Evolutionary conservation across 2,888 invertebrate species (phyloP).

Genomic region (Volucella zonaria): DNA sequence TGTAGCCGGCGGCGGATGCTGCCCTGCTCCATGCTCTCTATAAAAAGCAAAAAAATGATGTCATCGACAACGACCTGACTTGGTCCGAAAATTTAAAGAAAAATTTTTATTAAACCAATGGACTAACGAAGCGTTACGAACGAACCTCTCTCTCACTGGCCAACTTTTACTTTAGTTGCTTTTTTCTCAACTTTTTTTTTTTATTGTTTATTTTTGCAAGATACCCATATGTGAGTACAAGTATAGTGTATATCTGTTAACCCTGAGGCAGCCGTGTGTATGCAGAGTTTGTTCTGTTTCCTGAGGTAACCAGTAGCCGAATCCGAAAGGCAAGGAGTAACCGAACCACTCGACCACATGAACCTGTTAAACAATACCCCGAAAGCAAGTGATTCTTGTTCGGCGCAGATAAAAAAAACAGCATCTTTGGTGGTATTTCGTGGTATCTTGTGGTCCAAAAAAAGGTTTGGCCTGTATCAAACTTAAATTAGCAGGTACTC

Average conservation of each 20-base stretch:
- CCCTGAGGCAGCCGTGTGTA: conserved; percentile 49
- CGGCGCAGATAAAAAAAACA: conserved; percentile 36
- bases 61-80: conserved; percentile 52
- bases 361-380: conserved; percentile 67
- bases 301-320: conserved; percentile 64
- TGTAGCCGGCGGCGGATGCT: conserved; percentile 39
- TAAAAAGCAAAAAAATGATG: conserved; percentile 43
- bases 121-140: conserved; percentile 34
- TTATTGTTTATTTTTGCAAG: not conserved
- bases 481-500: conserved; percentile 20
- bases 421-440: conserved; percentile 37
- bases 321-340: conserved; percentile 59
- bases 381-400: conserved; percentile 54
- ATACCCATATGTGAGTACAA: too few relatives aligned
- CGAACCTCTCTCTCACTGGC: conserved; percentile 54
- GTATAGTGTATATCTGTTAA: not conserved
- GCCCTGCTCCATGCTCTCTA: conserved; percentile 36
- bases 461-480: conserved; percentile 15
- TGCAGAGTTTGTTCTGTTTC: conserved; percentile 33
- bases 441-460: conserved; percentile 18
- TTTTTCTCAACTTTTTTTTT: conserved; percentile 11
- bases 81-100: conserved; percentile 39
- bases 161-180: conserved; percentile 62
- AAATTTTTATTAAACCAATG: conserved; percentile 8
- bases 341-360: conserved; percentile 57